These are phyloP conservation scores for Reinhardtius hippoglossoides DNA, from an alignment of 2,113 vertebrate genomes.

Conservation along the genomic window DNA sequence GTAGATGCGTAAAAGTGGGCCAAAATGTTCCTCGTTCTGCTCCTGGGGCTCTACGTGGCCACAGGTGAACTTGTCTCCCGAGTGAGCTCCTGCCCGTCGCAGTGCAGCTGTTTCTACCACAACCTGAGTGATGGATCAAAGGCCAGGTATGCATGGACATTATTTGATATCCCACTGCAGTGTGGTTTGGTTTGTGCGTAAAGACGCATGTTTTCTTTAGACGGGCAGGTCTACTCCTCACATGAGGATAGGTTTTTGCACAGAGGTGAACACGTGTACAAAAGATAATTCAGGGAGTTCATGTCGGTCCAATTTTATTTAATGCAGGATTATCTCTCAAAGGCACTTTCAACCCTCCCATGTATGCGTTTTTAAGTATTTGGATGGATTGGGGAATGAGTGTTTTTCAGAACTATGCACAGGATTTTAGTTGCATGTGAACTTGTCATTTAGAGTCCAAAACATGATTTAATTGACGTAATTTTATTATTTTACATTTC, in stretches of 20 bases:
- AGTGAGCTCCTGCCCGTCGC: conserved; percentile 86
- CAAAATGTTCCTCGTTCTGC: conserved; percentile 87
- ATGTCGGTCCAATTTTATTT: conserved; percentile 80
- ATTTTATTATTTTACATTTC: neutral
- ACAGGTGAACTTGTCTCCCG: conserved; percentile 78
- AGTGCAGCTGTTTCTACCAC: conserved; percentile 94
- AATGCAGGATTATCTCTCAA: conserved; percentile 85
- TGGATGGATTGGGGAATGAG: conserved; percentile 9
- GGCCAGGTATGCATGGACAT: conserved; percentile 85
- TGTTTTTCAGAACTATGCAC: conserved; percentile 7
- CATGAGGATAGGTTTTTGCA: conserved; percentile 50
- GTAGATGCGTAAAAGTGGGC: conserved; percentile 75
- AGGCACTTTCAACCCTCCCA: conserved; percentile 75
- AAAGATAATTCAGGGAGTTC: conserved; percentile 65
- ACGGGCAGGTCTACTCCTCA: neutral
- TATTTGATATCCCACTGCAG: neutral
- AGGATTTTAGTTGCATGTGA: neutral
- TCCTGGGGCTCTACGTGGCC: conserved; percentile 83
- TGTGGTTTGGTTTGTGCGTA: conserved; percentile 12
- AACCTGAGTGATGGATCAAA: conserved; percentile 89
- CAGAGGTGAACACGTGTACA: conserved; percentile 55
- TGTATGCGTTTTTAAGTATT: conserved; percentile 65
- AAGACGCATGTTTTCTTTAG: neutral
- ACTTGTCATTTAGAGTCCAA: neutral
- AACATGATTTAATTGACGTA: neutral